phyloP scores from a whole-genome alignment of 1,140 invertebrate genomes.

The Hyles vespertilio region DNA sequence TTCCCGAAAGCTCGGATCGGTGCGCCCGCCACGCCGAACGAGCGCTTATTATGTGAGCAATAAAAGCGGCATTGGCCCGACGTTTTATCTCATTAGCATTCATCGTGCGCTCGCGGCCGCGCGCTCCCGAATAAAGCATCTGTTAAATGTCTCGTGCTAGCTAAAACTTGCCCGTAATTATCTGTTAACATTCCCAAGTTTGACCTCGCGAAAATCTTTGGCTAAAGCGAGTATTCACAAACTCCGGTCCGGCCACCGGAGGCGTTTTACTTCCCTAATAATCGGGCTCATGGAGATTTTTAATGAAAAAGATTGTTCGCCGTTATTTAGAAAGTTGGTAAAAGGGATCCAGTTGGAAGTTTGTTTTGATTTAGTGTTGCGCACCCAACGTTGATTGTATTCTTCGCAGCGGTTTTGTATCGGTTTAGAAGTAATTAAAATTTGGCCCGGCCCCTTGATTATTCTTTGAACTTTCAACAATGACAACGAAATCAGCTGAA shows the following conservation, averaged over 20 bases:
- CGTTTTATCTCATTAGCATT: constrained; percentile 62
- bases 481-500: constrained; percentile 5
- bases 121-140: constrained; percentile 69
- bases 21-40: constrained; percentile 28
- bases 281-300: constrained; percentile 71
- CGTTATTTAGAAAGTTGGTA: constrained; percentile 70
- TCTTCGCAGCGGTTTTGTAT: constrained; percentile 61
- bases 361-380: constrained; percentile 71
- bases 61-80: constrained; percentile 41
- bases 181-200: constrained; percentile 74
- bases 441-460: constrained; percentile 29
- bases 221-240: constrained; percentile 49
- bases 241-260: constrained; percentile 48
- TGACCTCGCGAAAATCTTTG: constrained; percentile 66
- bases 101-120: constrained; percentile 63
- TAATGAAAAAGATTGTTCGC: constrained; percentile 72
- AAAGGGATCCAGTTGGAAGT: constrained; percentile 65
- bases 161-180: constrained; percentile 73
- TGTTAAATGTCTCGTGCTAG: constrained; percentile 74
- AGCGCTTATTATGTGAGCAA: constrained; percentile 25
- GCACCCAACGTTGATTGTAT: constrained; percentile 54
- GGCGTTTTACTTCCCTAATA: constrained; percentile 69
- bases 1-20: constrained; percentile 41
- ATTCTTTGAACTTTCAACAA: not conserved
- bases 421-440: constrained; percentile 64